Conservation (phyloP, 2,797 vertebrate species). For the Valencia hispanica region DNA sequence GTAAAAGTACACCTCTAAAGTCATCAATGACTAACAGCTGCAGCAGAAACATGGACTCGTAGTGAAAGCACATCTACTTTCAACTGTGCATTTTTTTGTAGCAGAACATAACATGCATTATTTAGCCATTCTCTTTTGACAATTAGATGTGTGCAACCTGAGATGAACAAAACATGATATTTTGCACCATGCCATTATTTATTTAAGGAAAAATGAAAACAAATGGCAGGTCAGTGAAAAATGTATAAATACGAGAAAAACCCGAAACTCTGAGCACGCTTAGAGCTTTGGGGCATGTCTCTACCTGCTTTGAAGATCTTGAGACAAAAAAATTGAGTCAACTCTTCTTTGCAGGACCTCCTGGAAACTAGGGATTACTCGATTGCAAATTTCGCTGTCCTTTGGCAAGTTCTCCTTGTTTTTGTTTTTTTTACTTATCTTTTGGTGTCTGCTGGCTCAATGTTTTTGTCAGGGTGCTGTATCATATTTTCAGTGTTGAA, state of each 20-base stretch:
- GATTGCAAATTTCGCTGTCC: too few relatives aligned
- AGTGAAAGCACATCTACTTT: too few relatives aligned
- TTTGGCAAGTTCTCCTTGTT: too few relatives aligned
- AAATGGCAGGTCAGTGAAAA: neutral
- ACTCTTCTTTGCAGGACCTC: too few relatives aligned
- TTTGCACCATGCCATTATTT: neutral
- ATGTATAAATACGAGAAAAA: neutral
- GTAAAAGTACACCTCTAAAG: neutral
- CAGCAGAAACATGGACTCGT: neutral
- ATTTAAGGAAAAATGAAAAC: neutral
- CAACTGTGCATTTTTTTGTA: too few relatives aligned
- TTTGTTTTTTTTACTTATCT: too few relatives aligned
- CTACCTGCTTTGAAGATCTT: neutral
- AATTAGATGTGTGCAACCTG: neutral
- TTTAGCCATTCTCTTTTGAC: constrained; percentile 3
- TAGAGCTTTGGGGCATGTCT: neutral
- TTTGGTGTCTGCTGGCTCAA: too few relatives aligned
- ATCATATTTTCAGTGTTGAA: too few relatives aligned
- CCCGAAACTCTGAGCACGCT: neutral
- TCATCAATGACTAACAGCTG: neutral
- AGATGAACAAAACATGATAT: neutral
- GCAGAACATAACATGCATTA: neutral
- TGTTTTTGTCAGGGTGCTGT: too few relatives aligned
- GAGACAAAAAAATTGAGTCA: neutral
- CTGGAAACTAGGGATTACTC: too few relatives aligned